These are phyloP conservation scores for Haemorhous mexicanus DNA, from an alignment of 2,113 vertebrate species.

Conservation along the genomic window DNA sequence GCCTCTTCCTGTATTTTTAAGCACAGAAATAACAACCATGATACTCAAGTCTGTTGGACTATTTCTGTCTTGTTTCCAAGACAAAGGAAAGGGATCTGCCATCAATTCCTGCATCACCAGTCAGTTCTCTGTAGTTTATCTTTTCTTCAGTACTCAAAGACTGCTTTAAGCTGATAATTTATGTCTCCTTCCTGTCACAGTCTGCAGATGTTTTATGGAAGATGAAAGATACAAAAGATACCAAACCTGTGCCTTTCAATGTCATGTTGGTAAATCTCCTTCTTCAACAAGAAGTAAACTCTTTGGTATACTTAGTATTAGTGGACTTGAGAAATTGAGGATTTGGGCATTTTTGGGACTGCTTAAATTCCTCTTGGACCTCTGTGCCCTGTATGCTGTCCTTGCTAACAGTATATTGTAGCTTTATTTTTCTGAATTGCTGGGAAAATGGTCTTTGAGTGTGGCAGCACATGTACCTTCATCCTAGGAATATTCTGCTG, in stretches of 20 bases:
- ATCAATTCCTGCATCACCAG: neutral
- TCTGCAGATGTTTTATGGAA: neutral
- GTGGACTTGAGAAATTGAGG: neutral
- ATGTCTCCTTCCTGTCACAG: neutral
- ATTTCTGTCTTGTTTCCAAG: neutral
- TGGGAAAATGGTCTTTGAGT: neutral
- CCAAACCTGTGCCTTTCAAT: neutral
- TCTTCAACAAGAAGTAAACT: neutral
- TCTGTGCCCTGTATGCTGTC: neutral
- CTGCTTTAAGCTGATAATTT: neutral
- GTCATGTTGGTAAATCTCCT: neutral
- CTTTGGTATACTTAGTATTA: neutral
- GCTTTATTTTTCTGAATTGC: neutral
- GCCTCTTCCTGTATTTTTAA: neutral
- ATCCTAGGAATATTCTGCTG: neutral
- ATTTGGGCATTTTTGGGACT: accelerated
- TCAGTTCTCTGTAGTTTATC: neutral
- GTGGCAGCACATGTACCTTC: neutral
- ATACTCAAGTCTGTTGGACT: neutral
- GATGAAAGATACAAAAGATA: neutral
- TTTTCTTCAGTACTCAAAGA: neutral
- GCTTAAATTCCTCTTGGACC: neutral
- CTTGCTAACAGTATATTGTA: neutral
- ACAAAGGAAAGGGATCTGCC: neutral
- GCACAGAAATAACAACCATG: neutral